Evolutionary conservation across 1,140 invertebrate species (phyloP).

Genomic region (Zaprionus gabonicus): DNA sequence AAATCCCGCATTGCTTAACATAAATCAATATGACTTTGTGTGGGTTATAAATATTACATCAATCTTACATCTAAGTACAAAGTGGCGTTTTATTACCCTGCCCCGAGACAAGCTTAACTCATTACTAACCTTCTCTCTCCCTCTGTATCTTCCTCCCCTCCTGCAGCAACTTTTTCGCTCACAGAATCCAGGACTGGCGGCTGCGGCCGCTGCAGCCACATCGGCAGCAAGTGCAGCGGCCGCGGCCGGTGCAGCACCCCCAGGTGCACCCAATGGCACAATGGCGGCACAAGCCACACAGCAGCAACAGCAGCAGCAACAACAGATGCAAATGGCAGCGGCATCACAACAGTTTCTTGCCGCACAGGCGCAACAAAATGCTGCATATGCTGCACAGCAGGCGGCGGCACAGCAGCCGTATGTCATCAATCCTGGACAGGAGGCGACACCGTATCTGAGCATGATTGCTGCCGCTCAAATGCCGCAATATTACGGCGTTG

Average conservation of each 20-base stretch:
- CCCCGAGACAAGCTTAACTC: background rate
- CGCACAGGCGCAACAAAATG: conserved; percentile 84
- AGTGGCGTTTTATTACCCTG: background rate
- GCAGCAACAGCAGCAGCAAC: conserved; percentile 85
- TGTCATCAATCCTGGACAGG: conserved; percentile 92
- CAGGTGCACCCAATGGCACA: conserved; percentile 87
- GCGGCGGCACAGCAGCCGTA: conserved; percentile 89
- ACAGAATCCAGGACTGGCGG: conserved; percentile 88
- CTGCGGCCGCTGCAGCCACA: conserved; percentile 86
- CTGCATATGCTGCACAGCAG: conserved; percentile 86
- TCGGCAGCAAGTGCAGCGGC: conserved; percentile 88
- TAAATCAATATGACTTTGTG: background rate
- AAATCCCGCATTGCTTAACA: background rate
- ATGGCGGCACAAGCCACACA: conserved; percentile 72
- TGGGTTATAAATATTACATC: background rate
- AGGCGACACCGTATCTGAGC: conserved; percentile 86
- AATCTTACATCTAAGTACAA: background rate
- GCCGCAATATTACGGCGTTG: conserved; percentile 92
- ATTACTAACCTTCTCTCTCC: conserved; percentile 6
- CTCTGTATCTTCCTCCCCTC: conserved; percentile 25
- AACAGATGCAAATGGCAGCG: conserved; percentile 87
- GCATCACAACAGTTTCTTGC: conserved; percentile 86
- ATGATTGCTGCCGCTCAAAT: conserved; percentile 89
- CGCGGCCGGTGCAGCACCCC: conserved; percentile 87
- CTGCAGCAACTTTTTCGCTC: conserved; percentile 93